Evolutionary conservation across 2,888 invertebrate genomes (phyloP), one percentile per base, ranked within the genome.

Genomic region (Parnassius apollo): DNA sequence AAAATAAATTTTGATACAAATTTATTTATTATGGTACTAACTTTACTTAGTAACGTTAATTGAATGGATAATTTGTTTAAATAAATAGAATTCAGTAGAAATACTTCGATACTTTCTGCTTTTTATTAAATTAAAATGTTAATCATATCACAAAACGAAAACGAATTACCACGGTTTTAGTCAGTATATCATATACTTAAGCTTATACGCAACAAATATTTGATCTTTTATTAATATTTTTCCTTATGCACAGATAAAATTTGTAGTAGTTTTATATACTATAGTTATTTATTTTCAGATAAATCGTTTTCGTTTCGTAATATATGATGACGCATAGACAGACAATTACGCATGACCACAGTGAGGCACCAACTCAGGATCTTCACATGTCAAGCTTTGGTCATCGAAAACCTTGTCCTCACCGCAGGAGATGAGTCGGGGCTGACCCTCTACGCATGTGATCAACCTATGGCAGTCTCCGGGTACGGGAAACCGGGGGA

Each of bases 361-460:
- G 90, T 85, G 92, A 73, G 75, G 91, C 71, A 77, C 93, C 77
- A 84, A 84, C 80, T 95, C 96, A 0, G 95, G 94, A 65, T 96
- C 97, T 78, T 97, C 96, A 76, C 98, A 98, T 64, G 96, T 96
- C 53, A 98, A 92, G 74, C 94, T 94, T 69, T 94, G 93, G 76
- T 97, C 96, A 75, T 98, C 97, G 76, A 98, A 96, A 57, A 96
- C 95, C 84, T 97, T 96, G 77, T 95, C 97, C 72, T 97, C 96
- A 7, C 96, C 98, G 78, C 98, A 98, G 64, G 95, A 94, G 76
- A 97, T 96, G 69, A 98, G 93, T 66, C 98, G 94, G 3, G 98
- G 98, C 82, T 96, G 94, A 42, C 97, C 96, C 75, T 97, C 96
- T 51, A 98, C 98, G 82, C 98, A 98, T 66, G 97, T 97, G 84